Base-by-base conservation (phyloP, 2,888 invertebrate genomes). In the Drosophila diplacantha region DNA sequence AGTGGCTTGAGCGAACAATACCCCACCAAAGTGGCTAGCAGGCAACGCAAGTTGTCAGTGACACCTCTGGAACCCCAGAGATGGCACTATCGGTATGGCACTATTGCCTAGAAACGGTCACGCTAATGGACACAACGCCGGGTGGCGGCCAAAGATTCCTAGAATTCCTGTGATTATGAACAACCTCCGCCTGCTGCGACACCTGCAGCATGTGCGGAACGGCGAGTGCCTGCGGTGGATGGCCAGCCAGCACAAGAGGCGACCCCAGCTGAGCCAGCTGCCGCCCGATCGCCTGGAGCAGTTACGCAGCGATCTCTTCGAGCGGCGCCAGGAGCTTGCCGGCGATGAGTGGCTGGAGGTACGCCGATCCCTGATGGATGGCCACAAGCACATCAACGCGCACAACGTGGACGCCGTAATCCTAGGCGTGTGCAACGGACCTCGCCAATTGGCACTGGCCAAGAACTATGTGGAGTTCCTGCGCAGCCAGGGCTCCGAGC, bases 371-470 rank as follows among this genome's bases (percentile, higher is more conserved):
- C 69, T 88, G 3, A 73, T 84, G 3, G 65, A 74, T 2, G 78
- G 62, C 29, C 72, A 73, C 39, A 87, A 73, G 38, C 73, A 86
- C 51, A 79, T 87, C 1, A 85, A 72, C 14, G 35, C 24, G 6
- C 69, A 89, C 38, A 93, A 91, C 83, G 87, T 93, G 32, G 93
- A 94, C 87, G 90, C 91, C 34, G 83, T 90, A 1, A 89, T 93
- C 37, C 81, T 93, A 37, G 90, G 91, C 57, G 76, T 89, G 20
- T 91, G 92, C 85, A 82, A 62, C 37, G 79, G 75, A 5, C 72
- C 81, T 0, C 88, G 88, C 31, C 88, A 91, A 39, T 86, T 90
- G 49, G 80, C 89, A 44, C 80, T 89, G 32, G 93, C 91, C 0
- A 87, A 90, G 60, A 90, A 90, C 31, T 94, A 92, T 87, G 86